Percentiles rank a stretch among this genome's conserved stretches.
Evolutionary conservation across 2,797 vertebrate species (phyloP).

Genomic region (Urophycis tenuis): DNA sequence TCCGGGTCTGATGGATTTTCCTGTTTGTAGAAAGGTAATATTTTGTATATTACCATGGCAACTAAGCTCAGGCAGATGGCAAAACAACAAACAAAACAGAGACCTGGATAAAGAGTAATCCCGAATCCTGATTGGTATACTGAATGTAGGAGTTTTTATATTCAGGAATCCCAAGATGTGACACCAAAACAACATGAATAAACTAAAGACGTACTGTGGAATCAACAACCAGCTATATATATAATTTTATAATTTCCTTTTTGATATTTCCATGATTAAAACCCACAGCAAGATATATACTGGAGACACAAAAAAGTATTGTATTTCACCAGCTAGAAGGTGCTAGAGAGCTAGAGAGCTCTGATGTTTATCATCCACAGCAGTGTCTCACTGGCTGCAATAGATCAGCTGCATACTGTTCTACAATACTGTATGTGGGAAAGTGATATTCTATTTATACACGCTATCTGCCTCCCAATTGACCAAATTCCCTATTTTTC

Average conservation of each 20-base stretch:
- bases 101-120: neutral
- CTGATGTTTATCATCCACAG: neutral
- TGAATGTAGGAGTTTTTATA: neutral
- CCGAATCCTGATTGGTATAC: neutral
- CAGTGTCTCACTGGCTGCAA: neutral
- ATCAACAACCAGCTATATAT: neutral
- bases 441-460: no score
- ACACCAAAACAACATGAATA: neutral
- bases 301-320: neutral
- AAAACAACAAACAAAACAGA: neutral
- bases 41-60: constrained; percentile 1
- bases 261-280: no score
- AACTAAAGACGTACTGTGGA: neutral
- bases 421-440: neutral
- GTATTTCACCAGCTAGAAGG: neutral
- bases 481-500: neutral
- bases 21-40: neutral
- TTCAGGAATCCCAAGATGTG: neutral
- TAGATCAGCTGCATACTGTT: neutral
- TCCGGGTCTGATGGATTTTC: neutral
- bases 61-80: constrained; percentile 1
- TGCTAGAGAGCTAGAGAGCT: neutral
- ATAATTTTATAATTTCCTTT: no score
- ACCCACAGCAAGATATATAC: neutral
- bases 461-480: neutral